Evolutionary conservation across 1,140 invertebrate species (phyloP), one percentile per base, ranked within the genome.

Genomic region (Arctopsyche grandis): DNA sequence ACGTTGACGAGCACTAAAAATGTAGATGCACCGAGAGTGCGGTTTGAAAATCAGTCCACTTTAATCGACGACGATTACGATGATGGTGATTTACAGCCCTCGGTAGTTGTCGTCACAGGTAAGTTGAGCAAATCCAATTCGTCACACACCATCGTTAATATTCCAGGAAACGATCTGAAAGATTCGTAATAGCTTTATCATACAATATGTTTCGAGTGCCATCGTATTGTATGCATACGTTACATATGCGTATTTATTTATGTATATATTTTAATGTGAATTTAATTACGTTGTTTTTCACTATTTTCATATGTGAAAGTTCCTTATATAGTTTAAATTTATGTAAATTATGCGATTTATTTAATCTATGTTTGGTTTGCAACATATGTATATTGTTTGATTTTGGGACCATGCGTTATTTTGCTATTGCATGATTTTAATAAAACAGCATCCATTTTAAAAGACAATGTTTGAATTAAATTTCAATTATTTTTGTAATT

Each of bases 91-190:
- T 74, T 81, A 29, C 78, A 82, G 38, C 80, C 80, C 9, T 77
- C 78, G 21, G 77, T 79, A 12, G 79, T 81, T 14, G 78, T 81
- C n/a, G 76, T 81, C 19, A 48, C 80, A 3, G 70, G 38, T 24
- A 75, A 70, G 14, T 63, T 48, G 14, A 74, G 26, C 1, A 74
- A 71, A 56, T 38, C 21, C 0, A 24, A 69, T 14, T 75, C 69
- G 9, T 69, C 60, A 12, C 80, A 79, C 26, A 79, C 69, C 9
- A 69, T 82, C 19, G 75, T 82, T 58, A 79, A 82, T 69, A 74
- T 82, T 5, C 69, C 80, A 5, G 60, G 24, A 56, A 77, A 78
- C 43, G 44, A 79, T 60, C 14, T 22, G 29, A 48, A 66, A 26
- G 71, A 74, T 4, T 1, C 60, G 10, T 26, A 4, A 66, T 74